Conservation (phyloP, 2,113 vertebrate species). For the Osmerus eperlanus region DNA sequence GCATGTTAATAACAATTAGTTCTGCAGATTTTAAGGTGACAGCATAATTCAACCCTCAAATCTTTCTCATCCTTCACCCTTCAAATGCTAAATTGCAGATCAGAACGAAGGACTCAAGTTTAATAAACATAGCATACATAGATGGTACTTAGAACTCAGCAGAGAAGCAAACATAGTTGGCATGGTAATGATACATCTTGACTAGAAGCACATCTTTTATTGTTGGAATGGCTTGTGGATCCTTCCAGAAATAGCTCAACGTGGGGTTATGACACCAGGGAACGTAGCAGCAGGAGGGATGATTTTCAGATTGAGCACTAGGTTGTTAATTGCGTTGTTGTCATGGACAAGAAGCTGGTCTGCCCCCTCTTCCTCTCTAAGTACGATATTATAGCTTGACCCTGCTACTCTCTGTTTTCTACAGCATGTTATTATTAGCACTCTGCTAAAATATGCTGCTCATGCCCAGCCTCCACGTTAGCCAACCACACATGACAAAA, state of each 20-base stretch:
- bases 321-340: constrained; percentile 37
- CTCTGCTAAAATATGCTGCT: constrained; percentile 28
- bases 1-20: constrained; percentile 42
- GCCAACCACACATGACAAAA: not conserved
- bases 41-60: not conserved
- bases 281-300: constrained; percentile 7
- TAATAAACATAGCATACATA: too few species aligned
- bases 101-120: too few species aligned
- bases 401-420: constrained; percentile 32
- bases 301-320: constrained; percentile 22
- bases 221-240: constrained; percentile 11
- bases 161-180: constrained; percentile 21
- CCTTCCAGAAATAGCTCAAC: constrained; percentile 27
- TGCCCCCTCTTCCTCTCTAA: constrained; percentile 24
- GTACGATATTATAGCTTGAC: constrained; percentile 41
- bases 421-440: constrained; percentile 41
- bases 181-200: constrained; percentile 17
- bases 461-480: constrained; percentile 26
- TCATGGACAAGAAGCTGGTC: constrained; percentile 21
- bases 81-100: not conserved
- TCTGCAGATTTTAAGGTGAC: constrained; percentile 25
- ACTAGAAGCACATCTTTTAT: constrained; percentile 2
- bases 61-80: not conserved
- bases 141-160: not conserved
- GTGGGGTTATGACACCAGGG: not conserved